Percentiles rank a stretch among this genome's conserved stretches.
phyloP scores from a whole-genome alignment of 2,797 vertebrate genomes.

The Chromis chromis region DNA sequence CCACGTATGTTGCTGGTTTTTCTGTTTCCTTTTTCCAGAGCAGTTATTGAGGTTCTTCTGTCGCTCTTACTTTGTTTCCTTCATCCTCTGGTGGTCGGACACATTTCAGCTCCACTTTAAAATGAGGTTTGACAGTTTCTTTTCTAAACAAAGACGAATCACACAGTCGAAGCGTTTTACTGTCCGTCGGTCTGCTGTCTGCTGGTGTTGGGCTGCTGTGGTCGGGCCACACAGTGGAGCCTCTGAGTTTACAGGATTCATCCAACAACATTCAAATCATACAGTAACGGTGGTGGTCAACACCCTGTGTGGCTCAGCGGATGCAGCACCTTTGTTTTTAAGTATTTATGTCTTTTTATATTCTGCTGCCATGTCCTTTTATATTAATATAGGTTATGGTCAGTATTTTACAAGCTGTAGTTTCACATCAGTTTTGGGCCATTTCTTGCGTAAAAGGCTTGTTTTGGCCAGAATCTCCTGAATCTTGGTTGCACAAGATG shows the following conservation, averaged over 20 bases:
- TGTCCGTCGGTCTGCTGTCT: slow-evolving; percentile 14
- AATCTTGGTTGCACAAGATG: neutral
- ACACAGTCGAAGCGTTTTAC: slow-evolving; percentile 12
- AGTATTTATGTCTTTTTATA: neutral
- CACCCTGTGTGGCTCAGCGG: slow-evolving; percentile 51
- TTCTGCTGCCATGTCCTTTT: neutral
- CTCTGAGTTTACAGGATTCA: slow-evolving; percentile 39
- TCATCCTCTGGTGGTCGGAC: slow-evolving; percentile 28
- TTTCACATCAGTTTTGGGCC: neutral
- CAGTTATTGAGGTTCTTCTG: slow-evolving; percentile 14
- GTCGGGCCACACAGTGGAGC: slow-evolving; percentile 67
- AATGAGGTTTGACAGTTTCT: slow-evolving; percentile 51
- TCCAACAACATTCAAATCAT: slow-evolving; percentile 27
- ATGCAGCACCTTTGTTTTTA: neutral
- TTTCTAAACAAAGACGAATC: slow-evolving; percentile 45
- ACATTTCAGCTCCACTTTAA: slow-evolving; percentile 33
- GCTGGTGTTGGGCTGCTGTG: slow-evolving; percentile 50
- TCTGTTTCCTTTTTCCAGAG: slow-evolving; percentile 16
- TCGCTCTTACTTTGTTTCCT: slow-evolving; percentile 23
- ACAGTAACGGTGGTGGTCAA: slow-evolving; percentile 16
- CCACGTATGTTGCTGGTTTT: neutral
- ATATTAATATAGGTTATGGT: neutral
- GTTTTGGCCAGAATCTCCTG: neutral
- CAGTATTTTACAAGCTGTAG: no score
- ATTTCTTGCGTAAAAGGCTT: neutral